Base-by-base conservation (phyloP, 2,888 invertebrate genomes). In the Augiades crinisus region DNA sequence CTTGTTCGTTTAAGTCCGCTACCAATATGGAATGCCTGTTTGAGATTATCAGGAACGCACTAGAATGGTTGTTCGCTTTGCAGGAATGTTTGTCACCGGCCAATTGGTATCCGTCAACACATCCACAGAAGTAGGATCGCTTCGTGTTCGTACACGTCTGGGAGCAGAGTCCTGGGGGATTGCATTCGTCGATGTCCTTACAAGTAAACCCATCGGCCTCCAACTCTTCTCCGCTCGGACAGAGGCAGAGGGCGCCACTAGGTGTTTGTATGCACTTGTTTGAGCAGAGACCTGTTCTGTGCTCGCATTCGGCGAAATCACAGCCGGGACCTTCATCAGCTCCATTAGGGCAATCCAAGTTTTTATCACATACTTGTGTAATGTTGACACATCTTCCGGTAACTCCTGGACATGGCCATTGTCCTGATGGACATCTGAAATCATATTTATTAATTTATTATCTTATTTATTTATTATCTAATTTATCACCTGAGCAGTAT, bases 21-120 rank as follows among this genome's bases (percentile, higher is more conserved):
- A 97, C 95, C 14, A 98, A 83, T 59, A 98, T 97, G 0, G 97
- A 97, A 72, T 98, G 96, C 0, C 98, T 91, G 76, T 99, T 99
- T 2, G 98, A 98, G 57, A 99, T 98, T 54, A 99, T 97, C 13
- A 99, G 90, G 85, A 96, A 97, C 1, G 98, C 98, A n/a, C 95
- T 93, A 13, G 95, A 95, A 72, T 96, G 96, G 78, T 98, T 97
- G 54, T 94, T 92, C 0, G 98, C 98, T 81, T 99, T 99, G 90
- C 99, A 99, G 0, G 93, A 92, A 64, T 93, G 95, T 73, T 96
- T 97, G 76, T 97, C 94, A 0, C 92, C 82, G 55, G 95, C 94
- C 7, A 98, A 85, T 0, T 90, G 76, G 75, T 99, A 99, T 5
- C 98, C 99, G 0, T 93, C 93, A 0, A 92, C 92, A 75, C 99